Evolutionary conservation across 1,140 invertebrate genomes (phyloP).

Genomic region (Centruroides vittatus): DNA sequence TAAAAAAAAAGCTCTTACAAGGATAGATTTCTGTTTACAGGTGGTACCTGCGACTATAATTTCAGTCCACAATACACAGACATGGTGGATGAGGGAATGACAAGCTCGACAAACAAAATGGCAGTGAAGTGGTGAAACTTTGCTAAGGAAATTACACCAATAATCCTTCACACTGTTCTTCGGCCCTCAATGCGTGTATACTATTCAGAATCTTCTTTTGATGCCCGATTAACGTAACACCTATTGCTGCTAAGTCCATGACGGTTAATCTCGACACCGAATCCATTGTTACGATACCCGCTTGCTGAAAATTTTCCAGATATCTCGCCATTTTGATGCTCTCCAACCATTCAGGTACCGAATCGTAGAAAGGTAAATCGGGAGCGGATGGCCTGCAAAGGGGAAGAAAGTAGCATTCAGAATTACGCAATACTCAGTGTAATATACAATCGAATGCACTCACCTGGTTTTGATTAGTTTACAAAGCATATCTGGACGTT

Average conservation of each 20-base stretch:
- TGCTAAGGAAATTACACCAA: too few species aligned
- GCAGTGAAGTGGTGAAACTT: too few species aligned
- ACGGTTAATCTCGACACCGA: conserved; percentile 74
- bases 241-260: conserved; percentile 76
- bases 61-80: too few species aligned
- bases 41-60: too few species aligned
- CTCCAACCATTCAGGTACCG: conserved; percentile 86
- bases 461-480: conserved; percentile 77
- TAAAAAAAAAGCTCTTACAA: too few species aligned
- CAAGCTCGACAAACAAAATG: too few species aligned
- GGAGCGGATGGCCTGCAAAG: conserved; percentile 36
- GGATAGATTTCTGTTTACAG: too few species aligned
- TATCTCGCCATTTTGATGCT: conserved; percentile 95
- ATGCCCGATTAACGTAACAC: conserved; percentile 90
- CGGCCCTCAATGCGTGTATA: conserved; percentile 71
- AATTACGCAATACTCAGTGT: too few species aligned
- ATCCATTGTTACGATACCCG: conserved; percentile 69
- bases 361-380: conserved; percentile 74
- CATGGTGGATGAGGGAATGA: too few species aligned
- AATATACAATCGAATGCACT: conserved; percentile 16
- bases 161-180: too few species aligned
- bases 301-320: conserved; percentile 77
- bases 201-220: conserved; percentile 98
- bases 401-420: too few species aligned
- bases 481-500: conserved; percentile 72